A percentile compares a stretch with the other conserved stretches of the same genome.
Conservation (phyloP, 92 coral and sea anemone species). For the Zoanthus sociatus region DNA sequence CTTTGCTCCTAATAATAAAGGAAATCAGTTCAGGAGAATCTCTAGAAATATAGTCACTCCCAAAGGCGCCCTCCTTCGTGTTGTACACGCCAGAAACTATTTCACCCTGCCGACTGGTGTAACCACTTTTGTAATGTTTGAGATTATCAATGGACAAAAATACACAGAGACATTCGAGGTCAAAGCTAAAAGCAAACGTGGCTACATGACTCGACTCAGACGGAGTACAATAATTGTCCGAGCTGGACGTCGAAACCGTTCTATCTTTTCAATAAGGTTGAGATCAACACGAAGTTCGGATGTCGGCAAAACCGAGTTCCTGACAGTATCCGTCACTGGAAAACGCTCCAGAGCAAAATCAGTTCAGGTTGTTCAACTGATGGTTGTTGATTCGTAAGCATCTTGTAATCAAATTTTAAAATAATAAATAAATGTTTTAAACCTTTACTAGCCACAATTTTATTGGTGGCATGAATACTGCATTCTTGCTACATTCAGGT, state of each 20-base stretch:
- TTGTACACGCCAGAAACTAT: conserved; percentile 62
- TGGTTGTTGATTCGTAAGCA: neutral
- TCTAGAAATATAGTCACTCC: conserved; percentile 80
- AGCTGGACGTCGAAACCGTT: neutral
- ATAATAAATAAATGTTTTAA: too few species aligned
- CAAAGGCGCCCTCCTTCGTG: conserved; percentile 69
- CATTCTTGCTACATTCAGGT: too few species aligned
- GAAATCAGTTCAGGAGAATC: conserved; percentile 68
- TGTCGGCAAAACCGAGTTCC: conserved; percentile 14
- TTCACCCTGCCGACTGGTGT: conserved; percentile 73
- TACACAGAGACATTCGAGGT: neutral
- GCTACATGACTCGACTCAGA: neutral
- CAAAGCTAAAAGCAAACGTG: conserved; percentile 9
- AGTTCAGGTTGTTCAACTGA: conserved; percentile 15
- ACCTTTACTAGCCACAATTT: too few species aligned
- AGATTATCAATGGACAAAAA: neutral
- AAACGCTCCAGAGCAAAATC: conserved; percentile 18
- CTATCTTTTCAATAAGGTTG: too few species aligned
- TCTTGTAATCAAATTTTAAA: too few species aligned
- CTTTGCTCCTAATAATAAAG: too few species aligned
- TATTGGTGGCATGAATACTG: too few species aligned
- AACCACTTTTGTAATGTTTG: conserved; percentile 53
- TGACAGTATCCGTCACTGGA: conserved; percentile 9
- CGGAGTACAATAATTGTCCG: neutral
- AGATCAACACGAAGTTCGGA: neutral